Conservation (phyloP, 64 coral and sea anemone species). For the Stichodactyla mertensii region DNA sequence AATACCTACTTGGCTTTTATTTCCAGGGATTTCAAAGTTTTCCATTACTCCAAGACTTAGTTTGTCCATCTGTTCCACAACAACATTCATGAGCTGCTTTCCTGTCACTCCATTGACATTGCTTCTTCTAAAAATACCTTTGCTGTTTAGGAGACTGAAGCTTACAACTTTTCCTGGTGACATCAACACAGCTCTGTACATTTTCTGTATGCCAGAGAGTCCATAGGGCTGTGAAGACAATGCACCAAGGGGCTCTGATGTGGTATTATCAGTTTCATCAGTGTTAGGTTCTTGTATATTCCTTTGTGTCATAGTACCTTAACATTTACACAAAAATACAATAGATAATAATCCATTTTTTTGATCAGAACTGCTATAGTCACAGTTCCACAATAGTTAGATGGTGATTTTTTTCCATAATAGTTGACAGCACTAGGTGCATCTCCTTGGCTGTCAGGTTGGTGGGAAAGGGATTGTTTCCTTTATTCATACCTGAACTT, state of each 20-base stretch:
- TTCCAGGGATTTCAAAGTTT: conserved; percentile 6
- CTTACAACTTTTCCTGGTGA: conserved; percentile 4
- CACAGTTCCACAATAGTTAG: no score
- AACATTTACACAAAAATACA: no score
- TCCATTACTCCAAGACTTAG: not conserved
- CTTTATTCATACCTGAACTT: no score
- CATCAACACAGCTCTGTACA: not conserved
- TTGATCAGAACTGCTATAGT: no score
- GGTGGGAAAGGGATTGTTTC: no score
- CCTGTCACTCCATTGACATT: not conserved
- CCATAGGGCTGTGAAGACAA: no score
- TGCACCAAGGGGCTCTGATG: not conserved
- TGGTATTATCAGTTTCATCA: not conserved
- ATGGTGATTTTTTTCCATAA: no score
- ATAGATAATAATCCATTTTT: no score
- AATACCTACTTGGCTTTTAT: not conserved
- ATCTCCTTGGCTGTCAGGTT: no score
- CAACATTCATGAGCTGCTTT: conserved; percentile 2
- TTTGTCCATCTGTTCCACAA: not conserved
- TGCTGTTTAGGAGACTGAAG: conserved; percentile 16
- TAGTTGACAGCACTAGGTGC: no score
- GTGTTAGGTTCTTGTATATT: no score
- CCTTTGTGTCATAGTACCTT: no score
- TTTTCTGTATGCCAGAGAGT: not conserved
- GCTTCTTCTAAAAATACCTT: conserved; percentile 11